Evolutionary conservation across 2,888 invertebrate species (phyloP), one percentile per base, ranked within the genome.

Genomic region (Agriotes lineatus): DNA sequence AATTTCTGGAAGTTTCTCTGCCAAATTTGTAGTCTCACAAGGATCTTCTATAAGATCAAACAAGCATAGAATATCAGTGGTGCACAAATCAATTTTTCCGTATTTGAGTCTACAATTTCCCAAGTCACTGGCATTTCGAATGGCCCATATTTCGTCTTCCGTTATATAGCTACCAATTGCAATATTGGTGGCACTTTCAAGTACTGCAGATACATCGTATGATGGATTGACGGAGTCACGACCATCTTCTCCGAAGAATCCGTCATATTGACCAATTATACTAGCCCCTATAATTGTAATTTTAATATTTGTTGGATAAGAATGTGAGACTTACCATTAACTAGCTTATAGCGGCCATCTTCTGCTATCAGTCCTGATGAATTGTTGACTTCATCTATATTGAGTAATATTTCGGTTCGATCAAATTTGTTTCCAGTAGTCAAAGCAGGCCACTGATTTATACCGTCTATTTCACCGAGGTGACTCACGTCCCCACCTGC

Each of bases 401-500:
- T 82, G 0, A 84, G 61, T 25, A 82, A 60, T 3, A 82, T 50
- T 44, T 78, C 76, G 9, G 68, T 67, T 50, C 77, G 65, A 22
- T 50, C 35, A 1, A 60, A 42, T 35, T 65, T 54, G 1, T 20
- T 10, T 50, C 80, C 77, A 18, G 72, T 45, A 0, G 75, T 75
- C 3, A 85, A 69, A 14, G 75, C 74, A 2, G 74, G 50, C 84
- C 84, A 84, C 63, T 85, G 84, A 59, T 83, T 79, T 6, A 83
- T 71, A 2, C 85, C 85, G 66, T 85, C 85, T 9, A 83, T 76
- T 35, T 76, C 68, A 2, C 80, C 78, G 5, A 81, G 76, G 30
- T 78, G 62, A 1, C 70, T 20, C 0, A 77, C 67, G 48, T 81
- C 62, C 14, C 84, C 85, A 0, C 93, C 84, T 84, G n/a, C n/a